phyloP scores from a whole-genome alignment of 2,113 vertebrate species.

The Bombycilla garrulus region DNA sequence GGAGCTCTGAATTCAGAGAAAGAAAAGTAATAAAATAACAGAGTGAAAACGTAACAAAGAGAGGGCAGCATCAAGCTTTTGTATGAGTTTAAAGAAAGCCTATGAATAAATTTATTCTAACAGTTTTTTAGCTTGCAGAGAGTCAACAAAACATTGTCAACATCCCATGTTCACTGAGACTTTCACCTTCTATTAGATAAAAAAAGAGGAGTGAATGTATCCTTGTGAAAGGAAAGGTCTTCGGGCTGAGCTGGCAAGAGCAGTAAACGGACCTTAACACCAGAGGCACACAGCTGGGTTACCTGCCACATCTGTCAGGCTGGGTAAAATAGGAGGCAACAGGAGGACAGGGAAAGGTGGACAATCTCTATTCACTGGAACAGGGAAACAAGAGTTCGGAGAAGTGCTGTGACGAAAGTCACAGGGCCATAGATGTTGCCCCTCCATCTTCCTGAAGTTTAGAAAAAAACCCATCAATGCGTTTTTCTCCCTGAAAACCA shows the following conservation, averaged over 20 bases:
- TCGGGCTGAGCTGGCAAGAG: background rate
- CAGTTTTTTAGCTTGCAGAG: background rate
- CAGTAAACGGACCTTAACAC: rapidly evolving
- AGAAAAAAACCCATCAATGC: rapidly evolving
- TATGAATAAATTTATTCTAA: background rate
- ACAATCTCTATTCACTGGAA: background rate
- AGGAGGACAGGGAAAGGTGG: background rate
- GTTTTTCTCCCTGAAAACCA: background rate
- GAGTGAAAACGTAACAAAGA: background rate
- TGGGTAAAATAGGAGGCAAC: background rate
- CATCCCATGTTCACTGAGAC: background rate
- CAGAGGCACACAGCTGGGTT: background rate
- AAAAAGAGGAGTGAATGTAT: background rate
- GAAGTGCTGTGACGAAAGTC: background rate
- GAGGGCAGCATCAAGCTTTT: background rate
- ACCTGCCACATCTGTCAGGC: background rate
- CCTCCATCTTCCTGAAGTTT: background rate
- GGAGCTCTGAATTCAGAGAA: background rate
- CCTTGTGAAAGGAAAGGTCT: background rate
- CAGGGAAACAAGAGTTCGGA: background rate
- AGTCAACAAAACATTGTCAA: background rate
- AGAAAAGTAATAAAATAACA: background rate
- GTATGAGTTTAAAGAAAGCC: background rate
- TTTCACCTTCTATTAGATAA: background rate
- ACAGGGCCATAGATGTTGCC: background rate